Evolutionary conservation across 2,888 invertebrate genomes (phyloP), one percentile per base, ranked within the genome.

Genomic region (Helobdella robusta): DNA sequence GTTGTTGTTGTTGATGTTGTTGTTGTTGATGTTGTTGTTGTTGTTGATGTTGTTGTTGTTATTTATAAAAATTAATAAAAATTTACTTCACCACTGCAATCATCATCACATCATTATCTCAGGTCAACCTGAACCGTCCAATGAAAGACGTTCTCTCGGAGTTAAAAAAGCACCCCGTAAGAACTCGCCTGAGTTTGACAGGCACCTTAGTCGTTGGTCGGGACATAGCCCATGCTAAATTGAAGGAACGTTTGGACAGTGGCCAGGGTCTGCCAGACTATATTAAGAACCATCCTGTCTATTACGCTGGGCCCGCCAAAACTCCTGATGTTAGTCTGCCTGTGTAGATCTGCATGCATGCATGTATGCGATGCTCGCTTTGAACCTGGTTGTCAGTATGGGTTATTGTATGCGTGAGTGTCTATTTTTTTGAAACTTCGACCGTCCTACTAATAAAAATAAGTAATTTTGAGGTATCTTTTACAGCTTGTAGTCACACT

Each of bases 251-350:
- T 46, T 69, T 79, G 32, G 76, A 78, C 60, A 70, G 67, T 20
- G 79, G 78, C 0, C 73, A 77, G 48, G 75, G 73, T 3, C 68
- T 79, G 48, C 79, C 79, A 0, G 76, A 79, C 64, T 79, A 78
- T 69, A 68, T 78, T 34, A 78, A 76, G 70, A 75, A 79, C 66
- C 78, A 79, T 67, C 79, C 79, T 3, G 75, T 79, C 6, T 79
- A 79, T 68, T 79, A 79, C 68, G 79, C 79, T 59, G 79, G 79
- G 11, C 79, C 79, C 15, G 79, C 79, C 34, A 79, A 79, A 68
- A 78, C 78, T 23, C 79, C 79, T 8, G 72, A 75, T 72, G 78
- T 77, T 64, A 56, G 56, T 56, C 2, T 1, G 6, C 15, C 20
- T 20, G n/a, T 23, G 52, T 52, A 3, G 2, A n/a, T n/a, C n/a